Conservation (phyloP, 2,113 vertebrate species). For the Oreotrochilus melanogaster region DNA sequence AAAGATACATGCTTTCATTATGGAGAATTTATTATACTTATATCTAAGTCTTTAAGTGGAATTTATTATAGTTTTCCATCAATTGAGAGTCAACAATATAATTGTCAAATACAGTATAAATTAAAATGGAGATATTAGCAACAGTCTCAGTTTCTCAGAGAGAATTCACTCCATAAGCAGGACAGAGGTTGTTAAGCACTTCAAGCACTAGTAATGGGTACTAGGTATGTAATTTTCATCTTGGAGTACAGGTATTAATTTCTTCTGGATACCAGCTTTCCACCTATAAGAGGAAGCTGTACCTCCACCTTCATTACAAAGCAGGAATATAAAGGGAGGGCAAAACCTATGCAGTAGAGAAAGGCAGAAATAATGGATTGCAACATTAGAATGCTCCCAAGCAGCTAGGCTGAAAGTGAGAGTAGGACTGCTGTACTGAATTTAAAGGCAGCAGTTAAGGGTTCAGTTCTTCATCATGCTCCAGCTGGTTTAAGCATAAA, state of each 20-base stretch:
- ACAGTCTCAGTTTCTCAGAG: neutral
- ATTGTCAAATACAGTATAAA: neutral
- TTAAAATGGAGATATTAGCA: neutral
- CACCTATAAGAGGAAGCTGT: neutral
- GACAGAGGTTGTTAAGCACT: neutral
- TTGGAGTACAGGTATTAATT: neutral
- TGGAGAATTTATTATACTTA: neutral
- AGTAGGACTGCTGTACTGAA: neutral
- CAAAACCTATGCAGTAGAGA: neutral
- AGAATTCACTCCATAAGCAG: neutral
- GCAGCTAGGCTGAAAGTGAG: neutral
- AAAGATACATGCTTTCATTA: neutral
- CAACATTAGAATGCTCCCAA: accelerated
- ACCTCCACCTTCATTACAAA: neutral
- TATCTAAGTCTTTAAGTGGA: neutral
- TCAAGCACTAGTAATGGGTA: neutral
- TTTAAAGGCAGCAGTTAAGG: neutral
- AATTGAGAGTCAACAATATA: neutral
- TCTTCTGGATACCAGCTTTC: neutral
- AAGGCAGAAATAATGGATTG: neutral
- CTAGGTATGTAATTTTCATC: neutral
- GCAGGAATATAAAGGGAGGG: neutral
- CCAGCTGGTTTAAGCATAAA: neutral
- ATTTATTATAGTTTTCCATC: neutral
- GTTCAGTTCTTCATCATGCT: accelerated